phyloP scores from a whole-genome alignment of 2,797 vertebrate species.

The Pseudochirops cupreus region DNA sequence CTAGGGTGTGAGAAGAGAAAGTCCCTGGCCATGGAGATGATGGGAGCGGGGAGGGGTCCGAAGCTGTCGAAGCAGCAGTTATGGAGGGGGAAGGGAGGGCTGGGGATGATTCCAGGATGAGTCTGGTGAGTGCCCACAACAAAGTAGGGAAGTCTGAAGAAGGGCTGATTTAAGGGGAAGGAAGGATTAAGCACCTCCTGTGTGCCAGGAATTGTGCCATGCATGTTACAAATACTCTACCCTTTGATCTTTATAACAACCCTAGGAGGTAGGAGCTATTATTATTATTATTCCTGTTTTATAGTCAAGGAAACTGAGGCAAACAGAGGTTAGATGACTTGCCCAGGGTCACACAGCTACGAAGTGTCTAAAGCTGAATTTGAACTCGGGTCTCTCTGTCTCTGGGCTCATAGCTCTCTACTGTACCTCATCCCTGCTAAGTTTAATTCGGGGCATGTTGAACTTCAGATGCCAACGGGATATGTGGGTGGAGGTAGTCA shows the following conservation, averaged over 20 bases:
- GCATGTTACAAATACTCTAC: not conserved
- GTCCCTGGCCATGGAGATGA: not conserved
- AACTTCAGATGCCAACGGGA: not conserved
- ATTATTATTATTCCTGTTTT: not conserved
- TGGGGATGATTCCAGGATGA: not conserved
- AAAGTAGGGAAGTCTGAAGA: not conserved
- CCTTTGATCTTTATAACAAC: not conserved
- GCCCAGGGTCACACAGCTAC: not conserved
- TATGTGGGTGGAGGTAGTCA: not conserved
- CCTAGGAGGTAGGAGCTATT: not conserved
- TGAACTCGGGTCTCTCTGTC: not conserved
- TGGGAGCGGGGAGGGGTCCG: not conserved
- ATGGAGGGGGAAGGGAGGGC: not conserved
- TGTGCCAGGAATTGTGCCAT: not conserved
- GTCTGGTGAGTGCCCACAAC: not conserved
- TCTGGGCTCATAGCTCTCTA: not conserved
- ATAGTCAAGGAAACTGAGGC: not conserved
- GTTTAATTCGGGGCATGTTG: not conserved
- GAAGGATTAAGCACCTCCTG: not conserved
- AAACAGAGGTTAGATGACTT: not conserved
- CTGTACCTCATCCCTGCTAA: not conserved
- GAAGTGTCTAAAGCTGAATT: not conserved
- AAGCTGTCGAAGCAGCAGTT: not conserved
- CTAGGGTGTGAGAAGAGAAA: not conserved
- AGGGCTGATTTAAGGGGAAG: not conserved